These are phyloP conservation scores for Eupristina koningsbergeri DNA, from an alignment of 1,140 invertebrate species.

Conservation along the genomic window DNA sequence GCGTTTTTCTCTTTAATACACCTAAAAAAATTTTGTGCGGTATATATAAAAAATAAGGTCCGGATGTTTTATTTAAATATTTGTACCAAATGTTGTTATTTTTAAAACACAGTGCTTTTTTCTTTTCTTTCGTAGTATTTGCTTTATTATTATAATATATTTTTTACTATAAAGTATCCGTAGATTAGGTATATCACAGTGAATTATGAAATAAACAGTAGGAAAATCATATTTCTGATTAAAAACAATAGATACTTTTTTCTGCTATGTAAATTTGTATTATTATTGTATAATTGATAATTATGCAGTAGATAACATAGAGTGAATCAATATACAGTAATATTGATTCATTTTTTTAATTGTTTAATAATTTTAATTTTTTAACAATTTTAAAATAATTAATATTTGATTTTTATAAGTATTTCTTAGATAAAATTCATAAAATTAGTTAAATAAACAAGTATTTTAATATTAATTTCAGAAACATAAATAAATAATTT, in stretches of 20 bases:
- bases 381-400: too few relatives aligned
- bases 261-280: not conserved
- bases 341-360: too few relatives aligned
- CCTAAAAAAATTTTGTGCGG: not conserved
- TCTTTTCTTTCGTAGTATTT: not conserved
- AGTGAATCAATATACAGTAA: too few relatives aligned
- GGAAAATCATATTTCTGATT: too few relatives aligned
- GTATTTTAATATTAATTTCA: not conserved
- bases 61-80: not conserved
- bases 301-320: too few relatives aligned
- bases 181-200: too few relatives aligned
- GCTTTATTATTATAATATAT: not conserved
- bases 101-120: not conserved
- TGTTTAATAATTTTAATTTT: too few relatives aligned
- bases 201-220: too few relatives aligned
- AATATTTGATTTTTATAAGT: too few relatives aligned
- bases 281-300: not conserved
- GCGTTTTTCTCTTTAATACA: not conserved
- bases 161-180: not conserved
- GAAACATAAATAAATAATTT: not conserved
- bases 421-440: too few relatives aligned
- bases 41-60: slow-evolving; percentile 18
- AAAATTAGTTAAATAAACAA: not conserved
- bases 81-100: not conserved
- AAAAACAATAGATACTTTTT: not conserved